A percentile compares a stretch with the other conserved stretches of the same genome.
Evolutionary conservation across 2,888 invertebrate species (phyloP).

Genomic region (Hemaris fuciformis): DNA sequence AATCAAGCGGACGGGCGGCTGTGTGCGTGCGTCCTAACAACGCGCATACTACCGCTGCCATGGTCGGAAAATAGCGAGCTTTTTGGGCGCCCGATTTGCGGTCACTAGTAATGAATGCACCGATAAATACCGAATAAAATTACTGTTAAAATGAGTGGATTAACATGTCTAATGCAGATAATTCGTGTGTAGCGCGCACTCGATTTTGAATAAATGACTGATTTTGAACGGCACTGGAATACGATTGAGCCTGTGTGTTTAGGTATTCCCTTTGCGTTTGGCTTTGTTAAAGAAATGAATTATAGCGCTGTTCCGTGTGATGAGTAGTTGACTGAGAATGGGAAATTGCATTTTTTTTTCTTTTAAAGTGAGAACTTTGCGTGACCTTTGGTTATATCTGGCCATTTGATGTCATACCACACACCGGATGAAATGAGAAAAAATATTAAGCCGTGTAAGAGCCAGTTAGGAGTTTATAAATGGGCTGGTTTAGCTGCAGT

Average conservation of each 20-base stretch:
- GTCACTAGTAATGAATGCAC: conserved; percentile 79
- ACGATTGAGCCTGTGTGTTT: conserved; percentile 30
- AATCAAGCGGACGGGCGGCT: conserved; percentile 12
- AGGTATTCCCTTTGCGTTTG: conserved; percentile 12
- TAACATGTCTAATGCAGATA: conserved; percentile 82
- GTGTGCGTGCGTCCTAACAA: conserved; percentile 36
- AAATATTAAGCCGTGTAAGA: no score
- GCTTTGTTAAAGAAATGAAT: neutral
- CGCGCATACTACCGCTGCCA: conserved; percentile 25
- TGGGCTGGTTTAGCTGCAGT: no score
- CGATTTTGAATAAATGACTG: conserved; percentile 72
- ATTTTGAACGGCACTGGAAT: conserved; percentile 42
- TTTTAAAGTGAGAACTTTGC: no score
- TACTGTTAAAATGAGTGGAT: conserved; percentile 82
- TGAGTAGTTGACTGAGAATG: neutral
- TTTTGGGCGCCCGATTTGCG: conserved; percentile 80
- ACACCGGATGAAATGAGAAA: no score
- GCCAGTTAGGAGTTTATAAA: no score
- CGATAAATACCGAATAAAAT: conserved; percentile 82
- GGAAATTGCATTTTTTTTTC: no score
- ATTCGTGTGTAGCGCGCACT: conserved; percentile 71
- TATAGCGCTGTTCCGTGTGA: neutral
- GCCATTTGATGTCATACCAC: no score
- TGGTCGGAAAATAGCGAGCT: conserved; percentile 74
- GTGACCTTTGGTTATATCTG: no score